A percentile compares a stretch with the other conserved stretches of the same genome.
phyloP scores from a whole-genome alignment of 2,797 vertebrate species.

The Pseudochromis fuscus region DNA sequence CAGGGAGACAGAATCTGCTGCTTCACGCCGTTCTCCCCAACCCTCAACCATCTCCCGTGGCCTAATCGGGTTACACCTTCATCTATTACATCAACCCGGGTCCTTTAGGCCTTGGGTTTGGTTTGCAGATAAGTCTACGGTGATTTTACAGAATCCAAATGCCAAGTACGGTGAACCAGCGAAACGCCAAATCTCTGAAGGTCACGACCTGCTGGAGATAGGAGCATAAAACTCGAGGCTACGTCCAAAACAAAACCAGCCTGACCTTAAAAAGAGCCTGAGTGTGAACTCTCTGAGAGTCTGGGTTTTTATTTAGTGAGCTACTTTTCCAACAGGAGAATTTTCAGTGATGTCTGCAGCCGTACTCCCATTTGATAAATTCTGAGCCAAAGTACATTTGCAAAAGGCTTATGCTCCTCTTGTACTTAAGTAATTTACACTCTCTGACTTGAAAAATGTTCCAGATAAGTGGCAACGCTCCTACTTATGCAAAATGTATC shows the following conservation, averaged over 20 bases:
- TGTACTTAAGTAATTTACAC: conserved; percentile 65
- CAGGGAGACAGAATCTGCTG: conserved; percentile 77
- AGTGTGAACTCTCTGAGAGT: conserved; percentile 5
- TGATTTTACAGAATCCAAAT: conserved; percentile 17
- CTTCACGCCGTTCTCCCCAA: conserved; percentile 64
- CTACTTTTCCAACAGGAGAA: background rate
- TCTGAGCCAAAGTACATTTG: conserved; percentile 59
- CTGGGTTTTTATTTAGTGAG: conserved; percentile 10
- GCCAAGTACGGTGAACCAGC: conserved; percentile 11
- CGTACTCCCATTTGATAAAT: conserved; percentile 33
- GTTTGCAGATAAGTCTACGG: background rate
- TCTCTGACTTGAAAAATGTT: conserved; percentile 60
- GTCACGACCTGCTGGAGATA: conserved; percentile 15
- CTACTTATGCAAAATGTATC: conserved; percentile 69
- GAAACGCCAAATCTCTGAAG: too few relatives aligned
- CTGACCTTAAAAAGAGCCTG: conserved; percentile 29
- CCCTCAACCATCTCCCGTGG: conserved; percentile 57
- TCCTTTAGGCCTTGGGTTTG: conserved; percentile 25
- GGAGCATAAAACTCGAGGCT: conserved; percentile 10
- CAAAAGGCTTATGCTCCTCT: conserved; percentile 52
- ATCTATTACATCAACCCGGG: conserved; percentile 49
- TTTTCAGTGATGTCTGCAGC: conserved; percentile 21
- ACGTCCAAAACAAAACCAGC: conserved; percentile 12
- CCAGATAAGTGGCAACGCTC: conserved; percentile 62
- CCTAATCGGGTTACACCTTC: conserved; percentile 68